Conservation (phyloP, 2,113 vertebrate genomes). For the Leptobrachium leishanense region DNA sequence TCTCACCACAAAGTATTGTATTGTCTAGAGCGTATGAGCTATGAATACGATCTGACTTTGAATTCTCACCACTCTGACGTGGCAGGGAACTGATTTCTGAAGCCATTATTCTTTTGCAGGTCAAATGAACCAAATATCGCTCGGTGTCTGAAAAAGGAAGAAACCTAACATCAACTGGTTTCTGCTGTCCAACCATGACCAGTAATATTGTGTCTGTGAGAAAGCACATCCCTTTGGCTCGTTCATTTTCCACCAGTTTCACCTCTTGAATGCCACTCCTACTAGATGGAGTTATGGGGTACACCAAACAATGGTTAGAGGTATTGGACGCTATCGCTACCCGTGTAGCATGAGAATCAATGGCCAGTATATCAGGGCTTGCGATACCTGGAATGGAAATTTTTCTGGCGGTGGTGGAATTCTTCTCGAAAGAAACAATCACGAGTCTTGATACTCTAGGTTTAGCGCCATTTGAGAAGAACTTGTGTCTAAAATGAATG, state of each 20-base stretch:
- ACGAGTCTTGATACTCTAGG: slow-evolving; percentile 89
- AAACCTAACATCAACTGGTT: slow-evolving; percentile 79
- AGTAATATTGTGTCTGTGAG: slow-evolving; percentile 80
- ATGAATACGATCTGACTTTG: slow-evolving; percentile 50
- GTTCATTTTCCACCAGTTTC: slow-evolving; percentile 81
- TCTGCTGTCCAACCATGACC: slow-evolving; percentile 85
- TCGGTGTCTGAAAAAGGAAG: slow-evolving; percentile 87
- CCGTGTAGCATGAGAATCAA: slow-evolving; percentile 73
- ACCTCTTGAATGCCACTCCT: slow-evolving; percentile 88
- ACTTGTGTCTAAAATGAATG: slow-evolving; percentile 74
- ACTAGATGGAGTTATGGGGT: slow-evolving; percentile 75
- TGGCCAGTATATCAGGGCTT: slow-evolving; percentile 90
- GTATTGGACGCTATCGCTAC: slow-evolving; percentile 89
- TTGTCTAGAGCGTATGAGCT: slow-evolving; percentile 52
- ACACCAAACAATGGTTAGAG: slow-evolving; percentile 82
- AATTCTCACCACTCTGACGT: slow-evolving; percentile 8
- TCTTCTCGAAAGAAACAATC: slow-evolving; percentile 84
- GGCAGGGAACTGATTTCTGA: slow-evolving; percentile 55
- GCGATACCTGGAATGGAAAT: slow-evolving; percentile 87
- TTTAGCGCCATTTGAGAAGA: slow-evolving; percentile 76
- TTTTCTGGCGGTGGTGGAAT: slow-evolving; percentile 79
- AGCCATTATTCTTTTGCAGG: slow-evolving; percentile 71
- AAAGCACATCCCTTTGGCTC: slow-evolving; percentile 91
- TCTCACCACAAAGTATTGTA: slow-evolving; percentile 51
- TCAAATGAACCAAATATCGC: slow-evolving; percentile 77